Conservation (phyloP, 2,797 vertebrate genomes). For the Poeciliopsis gracilis region DNA sequence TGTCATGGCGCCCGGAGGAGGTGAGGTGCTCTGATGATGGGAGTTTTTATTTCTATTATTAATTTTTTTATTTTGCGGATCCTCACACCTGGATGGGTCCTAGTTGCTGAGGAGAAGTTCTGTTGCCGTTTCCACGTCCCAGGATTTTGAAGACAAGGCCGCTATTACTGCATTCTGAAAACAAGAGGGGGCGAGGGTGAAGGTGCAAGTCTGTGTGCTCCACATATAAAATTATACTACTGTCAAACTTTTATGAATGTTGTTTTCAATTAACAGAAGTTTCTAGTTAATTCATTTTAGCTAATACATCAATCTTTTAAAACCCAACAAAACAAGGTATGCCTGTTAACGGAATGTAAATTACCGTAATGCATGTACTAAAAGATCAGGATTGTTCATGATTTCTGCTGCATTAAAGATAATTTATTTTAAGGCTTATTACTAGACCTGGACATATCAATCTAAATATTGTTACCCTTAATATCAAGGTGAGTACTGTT, state of each 20-base stretch:
- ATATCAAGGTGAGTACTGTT: too few species aligned
- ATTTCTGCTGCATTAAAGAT: not conserved
- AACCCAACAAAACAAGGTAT: not conserved
- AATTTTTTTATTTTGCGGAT: constrained; percentile 53
- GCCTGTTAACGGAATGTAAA: not conserved
- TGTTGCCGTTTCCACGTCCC: constrained; percentile 98
- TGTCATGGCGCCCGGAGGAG: constrained; percentile 48
- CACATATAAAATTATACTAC: not conserved
- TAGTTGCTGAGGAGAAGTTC: constrained; percentile 98
- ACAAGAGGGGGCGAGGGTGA: not conserved
- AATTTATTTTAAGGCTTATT: not conserved
- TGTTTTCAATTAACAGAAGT: not conserved
- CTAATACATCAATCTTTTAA: not conserved
- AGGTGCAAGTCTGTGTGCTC: not conserved
- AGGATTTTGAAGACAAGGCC: constrained; percentile 99
- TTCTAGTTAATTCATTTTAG: not conserved
- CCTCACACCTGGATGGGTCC: constrained; percentile 79
- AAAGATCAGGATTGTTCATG: too few species aligned
- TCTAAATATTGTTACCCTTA: too few species aligned
- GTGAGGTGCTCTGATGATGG: constrained; percentile 58
- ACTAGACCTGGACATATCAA: not conserved
- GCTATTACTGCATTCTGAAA: constrained; percentile 98
- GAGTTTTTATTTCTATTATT: constrained; percentile 40
- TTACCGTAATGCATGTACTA: not conserved
- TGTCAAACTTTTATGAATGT: not conserved